These are phyloP conservation scores for Archivesica marissinica DNA, from an alignment of 1,140 invertebrate species.

Conservation along the genomic window DNA sequence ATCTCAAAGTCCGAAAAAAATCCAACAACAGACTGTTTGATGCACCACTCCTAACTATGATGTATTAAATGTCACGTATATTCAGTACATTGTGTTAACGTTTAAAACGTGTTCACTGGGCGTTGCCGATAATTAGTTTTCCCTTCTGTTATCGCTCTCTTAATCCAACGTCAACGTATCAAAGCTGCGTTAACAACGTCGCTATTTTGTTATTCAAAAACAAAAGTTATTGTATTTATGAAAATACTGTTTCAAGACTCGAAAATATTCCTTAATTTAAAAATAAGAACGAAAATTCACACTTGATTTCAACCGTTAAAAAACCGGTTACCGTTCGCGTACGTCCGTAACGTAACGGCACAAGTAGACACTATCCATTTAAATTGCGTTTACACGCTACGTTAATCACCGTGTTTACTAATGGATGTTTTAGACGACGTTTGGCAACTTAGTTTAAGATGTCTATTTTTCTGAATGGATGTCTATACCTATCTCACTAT, in stretches of 20 bases:
- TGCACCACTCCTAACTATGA: slow-evolving; percentile 19
- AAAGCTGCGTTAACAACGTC: not conserved
- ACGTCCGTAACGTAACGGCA: slow-evolving; percentile 27
- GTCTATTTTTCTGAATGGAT: slow-evolving; percentile 1
- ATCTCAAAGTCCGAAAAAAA: not conserved
- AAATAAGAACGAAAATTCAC: not conserved
- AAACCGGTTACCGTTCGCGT: slow-evolving; percentile 13
- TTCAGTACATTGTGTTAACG: slow-evolving; percentile 32
- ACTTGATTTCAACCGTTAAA: not conserved
- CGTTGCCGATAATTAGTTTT: not conserved
- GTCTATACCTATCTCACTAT: not conserved
- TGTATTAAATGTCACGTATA: slow-evolving; percentile 18
- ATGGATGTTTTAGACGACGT: slow-evolving; percentile 13
- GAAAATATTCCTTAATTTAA: not conserved
- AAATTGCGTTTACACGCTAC: not conserved
- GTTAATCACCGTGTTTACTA: slow-evolving; percentile 1
- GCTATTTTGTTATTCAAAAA: not conserved
- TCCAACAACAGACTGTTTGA: not conserved
- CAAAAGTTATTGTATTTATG: no score
- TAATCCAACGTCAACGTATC: not conserved
- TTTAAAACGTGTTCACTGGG: slow-evolving; percentile 2
- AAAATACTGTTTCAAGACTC: no score
- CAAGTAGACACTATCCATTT: not conserved
- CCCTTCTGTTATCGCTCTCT: not conserved
- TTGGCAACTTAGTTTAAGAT: slow-evolving; percentile 28